Conservation (phyloP, 1,140 invertebrate genomes). For the Anagrus nilaparvatae region DNA sequence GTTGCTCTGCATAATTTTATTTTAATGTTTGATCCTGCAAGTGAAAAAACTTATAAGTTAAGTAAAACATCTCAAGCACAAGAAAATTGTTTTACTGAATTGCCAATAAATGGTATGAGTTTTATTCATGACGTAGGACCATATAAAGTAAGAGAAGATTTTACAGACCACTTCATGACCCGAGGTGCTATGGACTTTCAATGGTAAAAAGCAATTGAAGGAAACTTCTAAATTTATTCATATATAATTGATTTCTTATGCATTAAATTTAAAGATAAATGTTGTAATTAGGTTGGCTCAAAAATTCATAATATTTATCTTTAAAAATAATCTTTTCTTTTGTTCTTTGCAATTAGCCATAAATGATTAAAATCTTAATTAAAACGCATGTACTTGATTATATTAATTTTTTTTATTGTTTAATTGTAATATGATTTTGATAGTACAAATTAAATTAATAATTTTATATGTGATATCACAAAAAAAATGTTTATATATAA, state of each 20-base stretch:
- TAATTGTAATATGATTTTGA: no score
- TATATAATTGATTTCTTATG: no score
- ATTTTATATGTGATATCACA: no score
- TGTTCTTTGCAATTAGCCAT: no score
- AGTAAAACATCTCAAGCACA: no score
- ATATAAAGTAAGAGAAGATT: not conserved
- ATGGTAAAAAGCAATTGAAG: slow-evolving; percentile 8
- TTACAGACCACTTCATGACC: not conserved
- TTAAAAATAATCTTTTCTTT: no score
- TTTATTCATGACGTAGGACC: not conserved
- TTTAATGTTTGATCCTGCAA: not conserved
- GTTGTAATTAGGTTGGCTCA: no score
- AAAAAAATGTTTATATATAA: no score
- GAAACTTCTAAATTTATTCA: not conserved
- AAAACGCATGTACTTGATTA: not conserved
- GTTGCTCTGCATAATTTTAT: slow-evolving; percentile 25
- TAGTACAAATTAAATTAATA: no score
- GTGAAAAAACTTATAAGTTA: slow-evolving; percentile 7
- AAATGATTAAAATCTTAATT: no score
- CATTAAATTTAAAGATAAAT: no score
- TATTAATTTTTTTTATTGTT: not conserved
- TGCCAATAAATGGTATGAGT: not conserved
- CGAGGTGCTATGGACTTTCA: not conserved
- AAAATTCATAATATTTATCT: no score
- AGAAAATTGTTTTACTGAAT: not conserved